These are phyloP conservation scores for Lepus americanus DNA, from an alignment of 2,113 vertebrate genomes.

Conservation along the genomic window DNA sequence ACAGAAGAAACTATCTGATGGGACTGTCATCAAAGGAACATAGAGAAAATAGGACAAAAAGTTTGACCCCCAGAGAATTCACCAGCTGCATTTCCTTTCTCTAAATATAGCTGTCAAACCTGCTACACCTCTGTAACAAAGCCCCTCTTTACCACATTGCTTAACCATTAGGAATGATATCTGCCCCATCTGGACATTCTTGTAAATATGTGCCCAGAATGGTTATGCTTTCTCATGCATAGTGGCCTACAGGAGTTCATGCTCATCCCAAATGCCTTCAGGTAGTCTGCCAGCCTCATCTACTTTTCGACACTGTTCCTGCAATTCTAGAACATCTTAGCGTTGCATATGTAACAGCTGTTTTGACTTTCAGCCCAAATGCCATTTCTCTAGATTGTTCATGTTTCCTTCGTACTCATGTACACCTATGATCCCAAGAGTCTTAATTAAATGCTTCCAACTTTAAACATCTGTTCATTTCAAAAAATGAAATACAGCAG, in stretches of 20 bases:
- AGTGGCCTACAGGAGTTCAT: neutral
- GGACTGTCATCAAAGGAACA: neutral
- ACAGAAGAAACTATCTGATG: neutral
- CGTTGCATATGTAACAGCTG: neutral
- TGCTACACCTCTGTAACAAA: neutral
- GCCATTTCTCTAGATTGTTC: conserved; percentile 3
- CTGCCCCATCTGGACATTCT: neutral
- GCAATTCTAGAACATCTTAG: neutral
- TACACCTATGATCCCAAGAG: neutral
- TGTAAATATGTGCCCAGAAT: neutral
- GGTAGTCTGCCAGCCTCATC: neutral
- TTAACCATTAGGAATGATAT: conserved; percentile 16
- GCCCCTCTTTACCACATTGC: neutral
- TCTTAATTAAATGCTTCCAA: neutral
- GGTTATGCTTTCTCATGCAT: neutral
- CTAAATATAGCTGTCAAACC: neutral
- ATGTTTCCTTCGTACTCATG: neutral
- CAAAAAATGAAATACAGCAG: neutral
- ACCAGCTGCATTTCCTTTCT: neutral
- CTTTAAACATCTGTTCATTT: neutral
- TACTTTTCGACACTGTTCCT: neutral
- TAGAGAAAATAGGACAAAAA: neutral
- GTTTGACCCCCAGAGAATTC: conserved; percentile 31
- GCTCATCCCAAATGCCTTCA: neutral
- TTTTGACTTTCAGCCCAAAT: neutral